A percentile compares a stretch with the other conserved stretches of the same genome.
Evolutionary conservation across 2,888 invertebrate genomes (phyloP).

Genomic region (Tiphia femorata): DNA sequence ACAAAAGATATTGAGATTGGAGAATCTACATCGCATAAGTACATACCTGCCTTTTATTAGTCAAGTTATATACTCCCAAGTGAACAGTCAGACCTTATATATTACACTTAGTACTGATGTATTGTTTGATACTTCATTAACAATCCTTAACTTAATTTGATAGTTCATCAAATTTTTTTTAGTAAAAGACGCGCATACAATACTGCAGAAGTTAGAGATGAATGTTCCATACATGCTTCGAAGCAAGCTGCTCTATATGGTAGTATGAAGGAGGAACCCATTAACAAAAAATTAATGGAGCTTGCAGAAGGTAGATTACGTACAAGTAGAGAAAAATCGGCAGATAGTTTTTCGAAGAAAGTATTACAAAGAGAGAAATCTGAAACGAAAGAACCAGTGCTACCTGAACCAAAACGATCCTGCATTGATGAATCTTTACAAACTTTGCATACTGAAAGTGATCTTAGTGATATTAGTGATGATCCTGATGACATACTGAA

Average conservation of each 20-base stretch:
- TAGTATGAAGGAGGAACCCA: slow-evolving; percentile 67
- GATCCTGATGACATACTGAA: slow-evolving; percentile 90
- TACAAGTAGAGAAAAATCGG: slow-evolving; percentile 61
- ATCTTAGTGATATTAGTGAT: slow-evolving; percentile 90
- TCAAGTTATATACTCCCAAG: not conserved
- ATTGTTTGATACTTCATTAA: no score
- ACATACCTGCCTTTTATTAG: slow-evolving; percentile 9
- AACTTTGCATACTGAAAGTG: slow-evolving; percentile 75
- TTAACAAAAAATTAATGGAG: slow-evolving; percentile 66
- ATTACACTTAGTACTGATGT: no score
- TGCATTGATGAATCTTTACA: slow-evolving; percentile 68
- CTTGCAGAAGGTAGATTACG: slow-evolving; percentile 63
- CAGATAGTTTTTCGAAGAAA: slow-evolving; percentile 61
- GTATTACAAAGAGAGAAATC: slow-evolving; percentile 60
- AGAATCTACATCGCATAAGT: slow-evolving; percentile 39
- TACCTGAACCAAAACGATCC: slow-evolving; percentile 51
- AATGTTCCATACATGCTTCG: slow-evolving; percentile 52
- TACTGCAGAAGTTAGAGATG: slow-evolving; percentile 60
- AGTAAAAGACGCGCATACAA: slow-evolving; percentile 60
- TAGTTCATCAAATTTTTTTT: slow-evolving; percentile 17
- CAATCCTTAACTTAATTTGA: not conserved
- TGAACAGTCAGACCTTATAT: no score
- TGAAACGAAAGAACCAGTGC: slow-evolving; percentile 53
- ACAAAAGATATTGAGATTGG: slow-evolving; percentile 60
- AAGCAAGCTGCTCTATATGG: slow-evolving; percentile 63